A percentile compares a stretch with the other conserved stretches of the same genome.
These are phyloP conservation scores for Podarcis raffonei DNA, from an alignment of 2,113 vertebrate genomes.

Conservation along the genomic window DNA sequence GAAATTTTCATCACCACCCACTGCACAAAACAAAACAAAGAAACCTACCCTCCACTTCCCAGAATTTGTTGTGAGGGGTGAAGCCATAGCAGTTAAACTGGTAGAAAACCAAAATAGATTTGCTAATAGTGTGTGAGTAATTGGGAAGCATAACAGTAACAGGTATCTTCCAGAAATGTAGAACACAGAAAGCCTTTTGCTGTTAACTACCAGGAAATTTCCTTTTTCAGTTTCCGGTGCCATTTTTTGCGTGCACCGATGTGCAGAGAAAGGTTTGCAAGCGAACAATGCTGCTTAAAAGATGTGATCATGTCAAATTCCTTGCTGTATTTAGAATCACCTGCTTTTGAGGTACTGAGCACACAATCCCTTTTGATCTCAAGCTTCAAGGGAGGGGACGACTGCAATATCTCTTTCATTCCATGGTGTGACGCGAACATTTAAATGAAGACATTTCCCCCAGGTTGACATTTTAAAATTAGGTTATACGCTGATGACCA, in stretches of 20 bases:
- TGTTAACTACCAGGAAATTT: conserved; percentile 21
- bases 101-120: conserved; percentile 3
- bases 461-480: conserved; percentile 23
- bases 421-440: neutral
- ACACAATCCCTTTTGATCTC: conserved; percentile 25
- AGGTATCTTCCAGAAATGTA: neutral
- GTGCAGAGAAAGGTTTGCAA: neutral
- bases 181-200: neutral
- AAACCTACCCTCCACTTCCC: neutral
- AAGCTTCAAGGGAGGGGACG: neutral
- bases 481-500: neutral
- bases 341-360: neutral
- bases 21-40: neutral
- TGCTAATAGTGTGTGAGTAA: neutral
- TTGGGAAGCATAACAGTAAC: neutral
- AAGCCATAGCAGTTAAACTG: neutral
- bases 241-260: neutral
- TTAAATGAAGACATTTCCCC: conserved; percentile 31
- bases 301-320: conserved; percentile 14
- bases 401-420: neutral
- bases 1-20: neutral
- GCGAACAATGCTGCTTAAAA: neutral
- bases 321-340: neutral
- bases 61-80: neutral
- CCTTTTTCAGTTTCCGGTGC: conserved; percentile 12